Evolutionary conservation across 2,113 vertebrate genomes (phyloP).

Genomic region (Calypte anna): DNA sequence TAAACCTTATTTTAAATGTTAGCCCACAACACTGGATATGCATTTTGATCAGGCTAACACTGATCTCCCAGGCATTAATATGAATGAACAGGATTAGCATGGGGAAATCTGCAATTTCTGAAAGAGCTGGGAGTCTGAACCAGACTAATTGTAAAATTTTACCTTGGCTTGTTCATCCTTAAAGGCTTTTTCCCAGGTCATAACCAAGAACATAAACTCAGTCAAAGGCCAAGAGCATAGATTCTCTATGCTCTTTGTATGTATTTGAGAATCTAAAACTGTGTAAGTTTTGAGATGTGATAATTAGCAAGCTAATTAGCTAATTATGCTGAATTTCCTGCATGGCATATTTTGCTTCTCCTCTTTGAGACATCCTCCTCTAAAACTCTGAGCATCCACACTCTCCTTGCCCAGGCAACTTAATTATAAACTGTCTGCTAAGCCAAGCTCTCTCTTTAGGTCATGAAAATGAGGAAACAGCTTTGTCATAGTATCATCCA

Average conservation of each 20-base stretch:
- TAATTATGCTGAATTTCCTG: neutral
- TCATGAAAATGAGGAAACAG: neutral
- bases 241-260: neutral
- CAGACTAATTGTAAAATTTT: neutral
- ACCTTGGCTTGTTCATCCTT: neutral
- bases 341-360: neutral
- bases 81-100: constrained; percentile 53
- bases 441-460: neutral
- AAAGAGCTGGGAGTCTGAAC: neutral
- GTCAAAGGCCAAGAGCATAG: neutral
- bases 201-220: neutral
- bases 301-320: neutral
- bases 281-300: neutral
- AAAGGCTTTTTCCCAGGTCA: neutral
- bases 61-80: constrained; percentile 46
- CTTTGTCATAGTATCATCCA: neutral
- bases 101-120: neutral
- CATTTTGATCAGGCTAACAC: constrained; percentile 35
- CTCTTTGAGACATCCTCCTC: neutral
- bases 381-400: neutral
- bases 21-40: neutral
- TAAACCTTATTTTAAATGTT: constrained; percentile 21
- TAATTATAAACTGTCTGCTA: neutral
- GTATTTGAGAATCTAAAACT: neutral
- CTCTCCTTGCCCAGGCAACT: neutral